Base-by-base conservation (phyloP, 2,797 vertebrate species). In the Tenualosa ilisha region DNA sequence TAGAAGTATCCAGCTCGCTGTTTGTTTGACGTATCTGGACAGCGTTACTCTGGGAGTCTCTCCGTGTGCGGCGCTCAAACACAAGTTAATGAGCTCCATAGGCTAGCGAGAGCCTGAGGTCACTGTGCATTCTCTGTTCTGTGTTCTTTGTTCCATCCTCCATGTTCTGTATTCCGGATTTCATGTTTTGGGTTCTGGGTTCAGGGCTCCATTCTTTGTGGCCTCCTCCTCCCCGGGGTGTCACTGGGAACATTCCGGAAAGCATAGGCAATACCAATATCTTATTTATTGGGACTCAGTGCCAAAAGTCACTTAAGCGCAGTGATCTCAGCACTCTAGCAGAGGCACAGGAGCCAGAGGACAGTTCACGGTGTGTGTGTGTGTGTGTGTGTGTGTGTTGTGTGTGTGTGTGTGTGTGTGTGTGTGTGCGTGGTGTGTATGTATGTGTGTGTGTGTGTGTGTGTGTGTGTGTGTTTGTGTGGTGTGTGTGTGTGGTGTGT, bases 11-110 rank as follows among this genome's bases (percentile, higher is more conserved):
- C 40, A 50, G 65, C 82, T 56, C 50, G 43, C 49, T 68, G 85
- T 86, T 86, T 87, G 81, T 86, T 88, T 86, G 11, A 85, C 46
- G 84, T 86, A 83, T 86, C 81, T 75, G 84, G 49, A 82, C 43
- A 82, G 13, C 65, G 75, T 85, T 61, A 40, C 54, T 75, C 24
- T 0, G 37, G 1, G 53, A 17, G 4, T 9, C 59, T 56, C 17
- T 56, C 3, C 7, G 56, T 5, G 6, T 22, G 56, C 7, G 20
- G 22, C 56, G 54, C 56, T 6, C 6, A 22, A 59, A 59, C 56
- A 20, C 3, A 59, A 24, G 22, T 13, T 24, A 24, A 24, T 11
- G 7, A 63, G n/a, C n/a, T 63, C 59, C 59, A 63, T 24, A 24
- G 59, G 59, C 59, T 12, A 6, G n/a, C n/a, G n/a, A n/a, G 50